These are phyloP conservation scores for Diachasma alloeum DNA, from an alignment of 1,140 invertebrate genomes.

Conservation along the genomic window DNA sequence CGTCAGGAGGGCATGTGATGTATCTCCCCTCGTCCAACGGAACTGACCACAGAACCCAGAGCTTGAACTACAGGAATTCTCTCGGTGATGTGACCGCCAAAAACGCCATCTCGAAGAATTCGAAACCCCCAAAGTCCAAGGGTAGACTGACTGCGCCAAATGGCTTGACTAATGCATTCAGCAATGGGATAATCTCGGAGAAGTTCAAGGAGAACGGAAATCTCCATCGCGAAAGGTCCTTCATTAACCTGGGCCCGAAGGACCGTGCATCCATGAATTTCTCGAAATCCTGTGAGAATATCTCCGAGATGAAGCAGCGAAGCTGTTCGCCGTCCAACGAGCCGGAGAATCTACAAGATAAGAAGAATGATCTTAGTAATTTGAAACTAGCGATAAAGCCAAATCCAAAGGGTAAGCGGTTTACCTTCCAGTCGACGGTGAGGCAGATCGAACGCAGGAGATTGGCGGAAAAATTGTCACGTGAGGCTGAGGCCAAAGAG, in stretches of 20 bases:
- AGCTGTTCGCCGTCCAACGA: conserved; percentile 33
- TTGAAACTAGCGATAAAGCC: conserved; percentile 36
- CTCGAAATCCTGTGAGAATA: conserved; percentile 63
- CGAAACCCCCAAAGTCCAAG: conserved; percentile 23
- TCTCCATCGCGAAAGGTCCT: conserved; percentile 35
- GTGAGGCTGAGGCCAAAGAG: conserved; percentile 80
- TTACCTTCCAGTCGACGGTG: conserved; percentile 84
- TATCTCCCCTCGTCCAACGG: conserved; percentile 76
- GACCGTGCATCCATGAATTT: conserved; percentile 38
- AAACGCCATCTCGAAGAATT: conserved; percentile 32
- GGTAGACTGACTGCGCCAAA: conserved; percentile 13
- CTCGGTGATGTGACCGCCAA: neutral
- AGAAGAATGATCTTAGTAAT: conserved; percentile 43
- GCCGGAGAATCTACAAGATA: conserved; percentile 48
- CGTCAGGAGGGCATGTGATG: conserved; percentile 76
- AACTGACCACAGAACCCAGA: conserved; percentile 41
- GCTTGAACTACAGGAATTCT: conserved; percentile 35
- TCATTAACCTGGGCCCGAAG: conserved; percentile 38
- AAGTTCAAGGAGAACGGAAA: neutral
- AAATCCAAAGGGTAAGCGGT: conserved; percentile 68
- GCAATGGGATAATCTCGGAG: conserved; percentile 18
- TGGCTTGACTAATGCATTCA: conserved; percentile 14
- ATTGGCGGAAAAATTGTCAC: conserved; percentile 77
- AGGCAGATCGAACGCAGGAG: conserved; percentile 77
- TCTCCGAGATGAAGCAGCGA: conserved; percentile 51